Conservation (phyloP, 2,888 invertebrate species). For the Thera obeliscata region DNA sequence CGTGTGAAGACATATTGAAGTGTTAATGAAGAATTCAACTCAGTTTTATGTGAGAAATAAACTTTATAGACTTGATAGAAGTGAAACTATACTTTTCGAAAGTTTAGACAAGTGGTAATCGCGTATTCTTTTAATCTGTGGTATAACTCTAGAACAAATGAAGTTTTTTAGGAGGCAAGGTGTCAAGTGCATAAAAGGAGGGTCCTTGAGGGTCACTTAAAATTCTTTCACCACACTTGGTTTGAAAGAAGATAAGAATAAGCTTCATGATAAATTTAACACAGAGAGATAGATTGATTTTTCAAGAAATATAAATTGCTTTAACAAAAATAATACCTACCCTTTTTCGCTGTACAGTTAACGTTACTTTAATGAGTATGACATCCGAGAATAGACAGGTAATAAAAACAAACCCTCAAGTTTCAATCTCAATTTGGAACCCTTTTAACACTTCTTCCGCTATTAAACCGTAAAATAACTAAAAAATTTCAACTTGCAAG, state of each 20-base stretch:
- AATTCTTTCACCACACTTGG: too few relatives aligned
- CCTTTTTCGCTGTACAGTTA: neutral
- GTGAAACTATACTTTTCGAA: neutral
- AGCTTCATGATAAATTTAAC: too few relatives aligned
- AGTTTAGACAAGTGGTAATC: too few relatives aligned
- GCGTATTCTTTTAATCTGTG: too few relatives aligned
- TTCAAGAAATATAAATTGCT: too few relatives aligned
- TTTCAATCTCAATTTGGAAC: slow-evolving; percentile 59
- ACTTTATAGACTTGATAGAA: slow-evolving; percentile 4
- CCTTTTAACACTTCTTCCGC: slow-evolving; percentile 70
- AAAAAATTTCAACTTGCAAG: slow-evolving; percentile 37
- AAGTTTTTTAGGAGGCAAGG: too few relatives aligned
- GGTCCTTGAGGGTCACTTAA: too few relatives aligned
- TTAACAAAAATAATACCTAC: too few relatives aligned
- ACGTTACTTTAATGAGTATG: slow-evolving; percentile 16
- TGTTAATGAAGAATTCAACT: slow-evolving; percentile 26
- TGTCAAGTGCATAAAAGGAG: too few relatives aligned
- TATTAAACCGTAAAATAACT: slow-evolving; percentile 56
- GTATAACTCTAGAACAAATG: too few relatives aligned
- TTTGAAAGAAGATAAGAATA: too few relatives aligned
- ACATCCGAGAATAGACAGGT: slow-evolving; percentile 46
- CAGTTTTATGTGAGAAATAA: slow-evolving; percentile 1
- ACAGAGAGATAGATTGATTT: too few relatives aligned
- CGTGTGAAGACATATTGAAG: slow-evolving; percentile 33
- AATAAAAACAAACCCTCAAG: slow-evolving; percentile 54